phyloP scores from a whole-genome alignment of 2,888 invertebrate species.

The Drosophila neutralis region DNA sequence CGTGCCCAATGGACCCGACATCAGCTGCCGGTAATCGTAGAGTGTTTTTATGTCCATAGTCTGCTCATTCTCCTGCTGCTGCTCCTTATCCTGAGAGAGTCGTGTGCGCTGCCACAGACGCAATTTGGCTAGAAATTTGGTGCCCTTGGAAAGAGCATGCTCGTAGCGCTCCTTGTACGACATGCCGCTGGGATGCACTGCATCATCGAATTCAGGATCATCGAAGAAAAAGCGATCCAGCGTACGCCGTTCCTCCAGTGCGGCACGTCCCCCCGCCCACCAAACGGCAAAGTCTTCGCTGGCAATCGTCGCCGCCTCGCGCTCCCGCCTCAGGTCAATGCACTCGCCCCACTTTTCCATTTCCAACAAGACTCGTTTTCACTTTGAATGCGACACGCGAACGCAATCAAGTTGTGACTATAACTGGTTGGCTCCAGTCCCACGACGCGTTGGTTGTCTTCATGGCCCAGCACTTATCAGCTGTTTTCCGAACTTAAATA shows the following conservation, averaged over 20 bases:
- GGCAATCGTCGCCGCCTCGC: slow-evolving; percentile 61
- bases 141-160: slow-evolving; percentile 62
- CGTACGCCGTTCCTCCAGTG: slow-evolving; percentile 63
- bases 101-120: slow-evolving; percentile 86
- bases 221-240: slow-evolving; percentile 72
- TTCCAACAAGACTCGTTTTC: neutral
- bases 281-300: slow-evolving; percentile 79
- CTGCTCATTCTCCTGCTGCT: slow-evolving; percentile 84
- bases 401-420: neutral
- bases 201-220: slow-evolving; percentile 72
- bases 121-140: slow-evolving; percentile 88
- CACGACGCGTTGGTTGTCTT: neutral
- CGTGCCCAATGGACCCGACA: slow-evolving; percentile 77
- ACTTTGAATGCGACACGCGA: neutral
- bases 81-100: neutral
- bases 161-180: slow-evolving; percentile 80
- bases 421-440: neutral
- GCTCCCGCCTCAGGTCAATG: slow-evolving; percentile 69
- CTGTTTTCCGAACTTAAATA: neutral
- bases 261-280: slow-evolving; percentile 76
- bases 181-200: slow-evolving; percentile 63
- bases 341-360: slow-evolving; percentile 29
- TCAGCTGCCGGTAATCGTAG: slow-evolving; percentile 67
- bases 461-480: slow-evolving; percentile 21
- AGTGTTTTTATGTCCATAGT: slow-evolving; percentile 50